Evolutionary conservation across 2,797 vertebrate genomes (phyloP), one percentile per base, ranked within the genome.

Genomic region (Amblyopsis hoosieri): DNA sequence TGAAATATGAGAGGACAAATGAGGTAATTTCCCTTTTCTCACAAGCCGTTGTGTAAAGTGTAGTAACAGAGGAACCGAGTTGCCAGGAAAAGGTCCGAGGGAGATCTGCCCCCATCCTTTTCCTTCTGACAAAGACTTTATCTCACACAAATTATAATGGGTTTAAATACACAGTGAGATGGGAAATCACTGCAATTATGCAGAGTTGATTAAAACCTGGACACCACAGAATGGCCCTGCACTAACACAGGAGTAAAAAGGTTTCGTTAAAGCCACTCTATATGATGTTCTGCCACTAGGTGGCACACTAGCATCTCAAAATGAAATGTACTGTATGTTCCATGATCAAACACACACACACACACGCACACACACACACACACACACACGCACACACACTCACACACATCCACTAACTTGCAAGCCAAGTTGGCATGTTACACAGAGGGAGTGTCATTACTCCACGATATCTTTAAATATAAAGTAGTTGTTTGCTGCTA

Each of bases 151-250:
- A 90, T 91, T 91, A 89, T 88, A 87, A 90, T 86, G 84, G 83
- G 88, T 87, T 87, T 85, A 85, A 87, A 90, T 86, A 90, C 85
- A 85, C 83, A 85, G 82, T 74, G 81, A 86, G 88, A 88, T 86
- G 85, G 84, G 86, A 86, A 87, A 90, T 90, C 79, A 81, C 83
- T 88, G 85, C 83, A 89, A 90, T 90, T 90, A 90, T 88, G 86
- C 84, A 74, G 85, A 91, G 85, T 81, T 89, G 84, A 90, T 91
- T 91, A 83, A 86, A 89, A 90, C 78, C 82, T 84, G 83, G 87
- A 89, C 82, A 77, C 67, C 82, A 83, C 83, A 63, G 81, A 48
- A 45, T 59, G 17, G 45, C 76, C 79, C 75, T 78, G 46, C 71
- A 64, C 64, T 76, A 74, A 73, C 33, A 37, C 33, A 37, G 6